A percentile compares a stretch with the other conserved stretches of the same genome.
phyloP scores from a whole-genome alignment of 2,797 vertebrate genomes.

The Smutsia temminckii region DNA sequence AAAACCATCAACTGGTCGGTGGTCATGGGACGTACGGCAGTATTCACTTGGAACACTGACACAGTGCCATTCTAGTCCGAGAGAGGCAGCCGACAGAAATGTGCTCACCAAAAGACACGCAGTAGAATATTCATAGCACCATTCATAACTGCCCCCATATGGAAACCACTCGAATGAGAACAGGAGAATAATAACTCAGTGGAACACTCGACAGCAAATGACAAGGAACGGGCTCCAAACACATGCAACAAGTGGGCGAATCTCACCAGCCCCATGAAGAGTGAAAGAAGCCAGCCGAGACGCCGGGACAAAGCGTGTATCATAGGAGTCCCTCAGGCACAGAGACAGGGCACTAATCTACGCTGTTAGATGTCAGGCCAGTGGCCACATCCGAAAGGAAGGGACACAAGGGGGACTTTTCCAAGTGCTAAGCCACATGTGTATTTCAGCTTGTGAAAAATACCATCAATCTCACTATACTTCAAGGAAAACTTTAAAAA shows the following conservation, averaged over 20 bases:
- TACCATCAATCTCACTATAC: background rate
- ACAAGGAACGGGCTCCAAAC: background rate
- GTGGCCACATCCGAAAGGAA: background rate
- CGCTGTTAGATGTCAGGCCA: background rate
- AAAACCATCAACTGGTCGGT: background rate
- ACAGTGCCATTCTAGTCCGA: background rate
- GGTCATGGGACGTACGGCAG: background rate
- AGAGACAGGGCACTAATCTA: background rate
- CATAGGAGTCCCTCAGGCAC: background rate
- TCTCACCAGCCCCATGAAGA: background rate
- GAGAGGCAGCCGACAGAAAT: background rate
- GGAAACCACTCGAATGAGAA: background rate
- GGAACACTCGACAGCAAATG: background rate
- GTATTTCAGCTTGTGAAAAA: background rate
- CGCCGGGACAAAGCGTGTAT: background rate
- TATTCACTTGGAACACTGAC: background rate
- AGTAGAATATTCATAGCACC: background rate
- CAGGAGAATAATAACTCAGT: background rate
- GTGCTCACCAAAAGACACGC: background rate
- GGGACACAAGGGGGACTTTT: background rate
- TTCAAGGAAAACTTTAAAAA: background rate
- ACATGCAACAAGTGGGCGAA: background rate
- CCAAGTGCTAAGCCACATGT: background rate
- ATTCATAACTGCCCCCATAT: background rate
- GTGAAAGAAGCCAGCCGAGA: background rate